Evolutionary conservation across 1,140 invertebrate genomes (phyloP).

Genomic region (Drosophila obscura): DNA sequence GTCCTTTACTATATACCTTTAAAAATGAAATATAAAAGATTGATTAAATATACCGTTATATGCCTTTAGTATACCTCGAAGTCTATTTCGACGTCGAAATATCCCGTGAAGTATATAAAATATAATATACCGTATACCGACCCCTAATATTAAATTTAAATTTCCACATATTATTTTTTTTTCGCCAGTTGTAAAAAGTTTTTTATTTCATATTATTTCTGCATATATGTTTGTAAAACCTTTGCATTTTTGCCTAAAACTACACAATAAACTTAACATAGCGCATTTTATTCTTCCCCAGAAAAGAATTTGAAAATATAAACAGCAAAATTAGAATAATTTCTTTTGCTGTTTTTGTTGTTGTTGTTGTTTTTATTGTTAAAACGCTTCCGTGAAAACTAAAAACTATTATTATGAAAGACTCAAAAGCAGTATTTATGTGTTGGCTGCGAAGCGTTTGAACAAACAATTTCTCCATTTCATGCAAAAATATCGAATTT

Average conservation of each 20-base stretch:
- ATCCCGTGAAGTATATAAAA: too few relatives aligned
- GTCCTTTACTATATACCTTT: too few relatives aligned
- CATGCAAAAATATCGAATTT: constrained; percentile 41
- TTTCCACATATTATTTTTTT: constrained; percentile 21
- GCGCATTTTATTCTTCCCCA: constrained; percentile 54
- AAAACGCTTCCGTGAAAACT: constrained; percentile 29
- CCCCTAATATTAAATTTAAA: background rate
- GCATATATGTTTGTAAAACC: constrained; percentile 53
- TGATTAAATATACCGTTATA: too few relatives aligned
- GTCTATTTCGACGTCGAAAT: too few relatives aligned
- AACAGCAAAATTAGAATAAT: constrained; percentile 22
- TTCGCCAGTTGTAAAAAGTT: constrained; percentile 71
- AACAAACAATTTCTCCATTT: constrained; percentile 40
- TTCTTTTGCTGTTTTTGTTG: background rate
- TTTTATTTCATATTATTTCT: constrained; percentile 61
- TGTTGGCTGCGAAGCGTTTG: constrained; percentile 37
- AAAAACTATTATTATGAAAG: constrained; percentile 63
- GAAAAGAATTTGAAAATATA: constrained; percentile 11
- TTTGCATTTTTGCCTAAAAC: constrained; percentile 73
- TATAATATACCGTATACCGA: too few relatives aligned
- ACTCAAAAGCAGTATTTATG: constrained; percentile 76
- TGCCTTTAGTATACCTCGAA: too few relatives aligned
- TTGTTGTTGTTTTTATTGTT: constrained; percentile 1
- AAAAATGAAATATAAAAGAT: too few relatives aligned
- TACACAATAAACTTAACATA: constrained; percentile 82